Base-by-base conservation (phyloP, 1,140 invertebrate species). In the Arctopsyche grandis region DNA sequence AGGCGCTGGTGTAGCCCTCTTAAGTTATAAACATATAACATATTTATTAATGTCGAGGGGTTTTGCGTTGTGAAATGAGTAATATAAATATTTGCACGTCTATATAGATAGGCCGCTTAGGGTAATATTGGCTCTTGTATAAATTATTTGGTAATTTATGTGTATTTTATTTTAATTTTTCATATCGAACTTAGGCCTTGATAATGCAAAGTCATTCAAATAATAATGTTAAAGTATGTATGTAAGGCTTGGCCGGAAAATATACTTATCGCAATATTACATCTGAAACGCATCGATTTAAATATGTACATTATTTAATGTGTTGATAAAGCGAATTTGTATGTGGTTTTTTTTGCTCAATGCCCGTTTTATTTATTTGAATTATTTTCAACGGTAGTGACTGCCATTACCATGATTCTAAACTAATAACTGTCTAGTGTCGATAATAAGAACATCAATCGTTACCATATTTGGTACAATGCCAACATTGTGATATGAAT, bases 191-290 rank as follows among this genome's bases (percentile, higher is more conserved):
- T 38, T 38, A 12, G 22, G 14, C 4, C 69, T 70, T 5, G 26
- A 38, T 70, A 38, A 29, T 70, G 38, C 69, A 44, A 70, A 1
- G 29, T 44, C 69, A 70, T 70, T 44, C 29, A 70, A 70, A 70
- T 44, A n/a, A 70, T 70, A 66, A 29, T 43, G 26, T 44, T 66
- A 0, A 43, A 29, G 29, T 70, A 70, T 29, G 29, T 70, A 70
- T 29, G 29, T 70, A 70, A 70, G 29, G 38, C 21, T 16, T 26
- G 9, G 24, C 5, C 60, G 10, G 60, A 3, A 5, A 44, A 1
- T 29, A 19, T 44, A 38, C 29, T 38, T 70, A 29, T 29, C 26
- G n/a, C 24, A 26, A 5, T 16, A 66, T 66, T 24, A 7, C 5
- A 66, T 66, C 63, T 38, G 7, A 38, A 38, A 38, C 29, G 1